Base-by-base conservation (phyloP, 2,888 invertebrate species). In the Harpagoxenus sublaevis region DNA sequence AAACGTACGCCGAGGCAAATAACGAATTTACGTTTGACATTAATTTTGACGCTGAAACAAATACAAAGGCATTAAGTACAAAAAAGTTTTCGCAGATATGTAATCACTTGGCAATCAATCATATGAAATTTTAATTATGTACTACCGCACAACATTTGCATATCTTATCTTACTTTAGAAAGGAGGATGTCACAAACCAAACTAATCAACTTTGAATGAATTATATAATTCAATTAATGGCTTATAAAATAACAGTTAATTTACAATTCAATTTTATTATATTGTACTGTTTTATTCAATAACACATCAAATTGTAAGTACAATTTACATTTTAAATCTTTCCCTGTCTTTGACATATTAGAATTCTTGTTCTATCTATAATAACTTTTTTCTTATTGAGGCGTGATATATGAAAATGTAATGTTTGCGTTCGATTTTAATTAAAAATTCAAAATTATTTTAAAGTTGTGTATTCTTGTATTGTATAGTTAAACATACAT, bases 1-100 rank as follows among this genome's bases (percentile, higher is more conserved):
- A 98, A 6, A 98, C 98, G 95, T 98, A 99, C 0, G 98, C 96
- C 0, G 98, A 97, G 6, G 98, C 96, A 95, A 99, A 99, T 89
- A 98, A 96, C 92, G 99, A 99, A 87, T 97, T 98, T 0, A 99
- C 97, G 88, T 97, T 98, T 0, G 98, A 97, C 91, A 98, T 96
- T 35, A 99, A 95, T 95, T 99, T 99, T 39, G 97, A 96, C 42
- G 96, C 96, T 94, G 88, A 55, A 92, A 92, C 48, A 79, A 28
- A 75, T 18, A 71, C 10, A 55, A 48, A 70, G 0, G 28, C 2
- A 79, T 70, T 31, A 57, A 8, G 5, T 35, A 28, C 9, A 42
- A 68, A 31, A 39, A 31, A n/a, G 9, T 28, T 6, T 15, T 23
- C 31, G 1, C 15, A 75, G 0, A 48, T 6, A 1, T n/a, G 57